These are phyloP conservation scores for Drosophila nigromelanica DNA, from an alignment of 1,140 invertebrate species.

Conservation along the genomic window DNA sequence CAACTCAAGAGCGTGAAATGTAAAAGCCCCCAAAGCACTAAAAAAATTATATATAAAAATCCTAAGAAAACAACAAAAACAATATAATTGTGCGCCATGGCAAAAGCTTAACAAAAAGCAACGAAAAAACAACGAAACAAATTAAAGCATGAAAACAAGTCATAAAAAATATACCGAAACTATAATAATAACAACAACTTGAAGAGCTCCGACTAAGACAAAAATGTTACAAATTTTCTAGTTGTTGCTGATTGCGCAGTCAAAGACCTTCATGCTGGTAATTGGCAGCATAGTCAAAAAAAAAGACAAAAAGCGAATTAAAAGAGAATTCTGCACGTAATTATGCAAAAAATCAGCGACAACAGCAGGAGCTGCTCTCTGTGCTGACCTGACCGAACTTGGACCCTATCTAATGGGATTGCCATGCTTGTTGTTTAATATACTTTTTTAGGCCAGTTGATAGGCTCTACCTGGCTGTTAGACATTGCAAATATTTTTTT, in stretches of 20 bases:
- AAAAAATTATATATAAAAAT: slow-evolving; percentile 34
- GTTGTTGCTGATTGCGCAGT: slow-evolving; percentile 70
- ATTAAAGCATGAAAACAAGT: slow-evolving; percentile 80
- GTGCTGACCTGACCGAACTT: slow-evolving; percentile 40
- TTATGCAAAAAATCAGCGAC: slow-evolving; percentile 55
- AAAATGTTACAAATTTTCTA: slow-evolving; percentile 80
- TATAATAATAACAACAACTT: slow-evolving; percentile 46
- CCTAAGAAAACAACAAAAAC: slow-evolving; percentile 30
- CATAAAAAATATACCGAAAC: slow-evolving; percentile 63
- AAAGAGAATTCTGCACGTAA: slow-evolving; percentile 58
- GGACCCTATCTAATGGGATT: slow-evolving; percentile 50
- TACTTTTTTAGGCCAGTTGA: slow-evolving; percentile 16
- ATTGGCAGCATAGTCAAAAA: slow-evolving; percentile 62
- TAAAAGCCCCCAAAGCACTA: slow-evolving; percentile 33
- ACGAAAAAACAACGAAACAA: slow-evolving; percentile 54
- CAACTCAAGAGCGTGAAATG: slow-evolving; percentile 77
- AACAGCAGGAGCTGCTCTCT: slow-evolving; percentile 41
- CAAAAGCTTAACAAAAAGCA: slow-evolving; percentile 52
- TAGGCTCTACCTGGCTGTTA: slow-evolving; percentile 31
- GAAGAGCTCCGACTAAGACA: slow-evolving; percentile 53
- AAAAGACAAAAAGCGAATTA: slow-evolving; percentile 11
- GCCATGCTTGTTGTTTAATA: slow-evolving; percentile 21
- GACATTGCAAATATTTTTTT: slow-evolving; percentile 47
- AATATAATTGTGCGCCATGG: slow-evolving; percentile 65
- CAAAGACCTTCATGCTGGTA: slow-evolving; percentile 81